Evolutionary conservation across 2,797 vertebrate genomes (phyloP), one percentile per base, ranked within the genome.

Genomic region (Malacoctenus gilli): DNA sequence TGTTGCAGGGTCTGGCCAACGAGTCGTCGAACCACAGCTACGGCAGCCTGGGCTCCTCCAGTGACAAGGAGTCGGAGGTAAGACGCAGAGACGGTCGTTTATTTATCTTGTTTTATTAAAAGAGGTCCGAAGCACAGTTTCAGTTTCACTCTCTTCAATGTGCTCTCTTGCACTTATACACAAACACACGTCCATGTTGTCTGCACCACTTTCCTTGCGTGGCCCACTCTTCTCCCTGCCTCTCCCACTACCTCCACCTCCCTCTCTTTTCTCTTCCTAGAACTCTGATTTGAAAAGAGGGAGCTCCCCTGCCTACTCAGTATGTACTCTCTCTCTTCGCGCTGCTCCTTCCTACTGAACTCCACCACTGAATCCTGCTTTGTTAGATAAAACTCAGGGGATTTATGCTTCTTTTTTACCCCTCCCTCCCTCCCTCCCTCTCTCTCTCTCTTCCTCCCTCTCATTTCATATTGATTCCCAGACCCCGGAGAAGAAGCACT

Each of bases 1-100:
- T 10, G 14, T 62, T 19, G n/a, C 12, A 99, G 97, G 95, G 95
- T 68, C 94, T 97, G 85, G 95, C 95, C 85, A 98, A 98, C 57
- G 97, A 99, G 89, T 97, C 95, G 69, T 99, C 96, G 37, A 99
- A 98, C 91, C 97, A 99, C 89, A 99, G 97, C 90, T 98, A 98
- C 46, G 97, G 97, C 89, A 99, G 97, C 72, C 92, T 98, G 84
- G 97, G 97, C 85, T 99, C 97, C 68, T 95, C 95, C 70, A 99
- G 97, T 57, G 97, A 99, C 89, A 99, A 99, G 85, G 97, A 99
- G 86, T 99, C 94, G 2, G 97, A 99, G 95, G 97, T 98, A 91
- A 87, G 61, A 49, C 36, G 9, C 15, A 30, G 22, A 30, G 40
- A 4, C 4, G 23, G 39, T 16, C 28, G 6, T 9, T 6, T 0